phyloP scores from a whole-genome alignment of 2,113 vertebrate species.

The Chaenogobius annularis region DNA sequence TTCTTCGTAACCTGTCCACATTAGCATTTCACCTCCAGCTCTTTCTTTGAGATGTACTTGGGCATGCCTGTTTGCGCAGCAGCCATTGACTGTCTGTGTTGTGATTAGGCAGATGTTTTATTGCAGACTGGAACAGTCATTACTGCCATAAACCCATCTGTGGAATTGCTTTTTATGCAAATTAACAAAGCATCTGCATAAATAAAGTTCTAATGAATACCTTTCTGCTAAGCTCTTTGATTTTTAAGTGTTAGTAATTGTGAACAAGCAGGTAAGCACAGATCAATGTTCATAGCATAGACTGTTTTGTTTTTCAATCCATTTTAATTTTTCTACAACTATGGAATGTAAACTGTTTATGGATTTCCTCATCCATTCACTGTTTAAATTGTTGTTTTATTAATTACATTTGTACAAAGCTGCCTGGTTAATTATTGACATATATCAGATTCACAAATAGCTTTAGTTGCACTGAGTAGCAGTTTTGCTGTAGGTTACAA shows the following conservation, averaged over 20 bases:
- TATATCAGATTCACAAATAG: conserved; percentile 49
- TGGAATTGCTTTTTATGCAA: conserved; percentile 83
- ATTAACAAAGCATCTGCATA: conserved; percentile 80
- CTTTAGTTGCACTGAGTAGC: conserved; percentile 57
- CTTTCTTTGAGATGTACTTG: conserved; percentile 68
- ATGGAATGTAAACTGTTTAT: conserved; percentile 26
- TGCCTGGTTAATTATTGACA: conserved; percentile 62
- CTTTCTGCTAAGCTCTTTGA: conserved; percentile 78
- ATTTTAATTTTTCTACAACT: conserved; percentile 12
- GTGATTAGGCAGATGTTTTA: conserved; percentile 84
- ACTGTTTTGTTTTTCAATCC: conserved; percentile 47
- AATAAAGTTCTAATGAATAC: conserved; percentile 85
- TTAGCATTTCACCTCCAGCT: conserved; percentile 42
- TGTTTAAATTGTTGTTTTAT: conserved; percentile 30
- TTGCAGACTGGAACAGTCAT: conserved; percentile 79
- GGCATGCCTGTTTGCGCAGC: conserved; percentile 67
- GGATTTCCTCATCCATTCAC: conserved; percentile 44
- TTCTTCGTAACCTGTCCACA: conserved; percentile 48
- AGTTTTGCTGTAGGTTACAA: conserved; percentile 66
- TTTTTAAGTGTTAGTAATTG: conserved; percentile 75
- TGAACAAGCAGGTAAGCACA: conserved; percentile 69
- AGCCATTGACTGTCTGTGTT: conserved; percentile 71
- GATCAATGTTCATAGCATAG: conserved; percentile 50
- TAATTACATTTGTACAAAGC: conserved; percentile 50
- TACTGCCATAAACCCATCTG: conserved; percentile 84